A percentile compares a stretch with the other conserved stretches of the same genome.
phyloP scores from a whole-genome alignment of 2,888 invertebrate genomes.

The Cosmia pyralina region DNA sequence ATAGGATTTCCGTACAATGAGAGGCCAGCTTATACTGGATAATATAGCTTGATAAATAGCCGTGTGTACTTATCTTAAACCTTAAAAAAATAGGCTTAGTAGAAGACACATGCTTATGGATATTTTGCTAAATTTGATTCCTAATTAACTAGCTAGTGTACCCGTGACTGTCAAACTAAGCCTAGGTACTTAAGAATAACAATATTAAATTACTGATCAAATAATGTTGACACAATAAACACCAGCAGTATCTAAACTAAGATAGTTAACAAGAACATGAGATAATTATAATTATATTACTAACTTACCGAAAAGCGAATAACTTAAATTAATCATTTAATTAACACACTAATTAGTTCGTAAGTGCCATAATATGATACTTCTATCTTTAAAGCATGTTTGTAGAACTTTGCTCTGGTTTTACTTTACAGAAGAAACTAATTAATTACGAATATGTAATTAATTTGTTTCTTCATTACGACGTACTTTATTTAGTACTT shows the following conservation, averaged over 20 bases:
- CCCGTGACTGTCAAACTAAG: not conserved
- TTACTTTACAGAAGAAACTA: too few relatives aligned
- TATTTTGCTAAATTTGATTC: not conserved
- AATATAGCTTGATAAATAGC: too few relatives aligned
- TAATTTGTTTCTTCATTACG: not conserved
- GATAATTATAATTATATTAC: conserved; percentile 37
- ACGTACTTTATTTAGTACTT: not conserved
- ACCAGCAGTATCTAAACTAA: conserved; percentile 9
- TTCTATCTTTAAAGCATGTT: not conserved
- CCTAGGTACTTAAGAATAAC: not conserved
- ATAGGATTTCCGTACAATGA: too few relatives aligned
- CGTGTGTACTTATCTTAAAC: not conserved
- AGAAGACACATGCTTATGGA: not conserved
- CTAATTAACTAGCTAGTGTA: not conserved
- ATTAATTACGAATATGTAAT: too few relatives aligned
- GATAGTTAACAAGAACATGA: conserved; percentile 22
- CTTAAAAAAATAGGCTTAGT: not conserved
- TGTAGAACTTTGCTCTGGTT: conserved; percentile 6
- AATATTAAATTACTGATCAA: not conserved
- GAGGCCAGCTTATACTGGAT: too few relatives aligned
- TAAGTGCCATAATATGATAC: conserved; percentile 62
- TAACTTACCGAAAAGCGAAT: conserved; percentile 18
- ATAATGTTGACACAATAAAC: not conserved
- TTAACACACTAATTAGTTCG: conserved; percentile 54
- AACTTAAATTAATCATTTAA: conserved; percentile 41